Conservation (phyloP, 2,888 invertebrate species). For the Atherix ibis region DNA sequence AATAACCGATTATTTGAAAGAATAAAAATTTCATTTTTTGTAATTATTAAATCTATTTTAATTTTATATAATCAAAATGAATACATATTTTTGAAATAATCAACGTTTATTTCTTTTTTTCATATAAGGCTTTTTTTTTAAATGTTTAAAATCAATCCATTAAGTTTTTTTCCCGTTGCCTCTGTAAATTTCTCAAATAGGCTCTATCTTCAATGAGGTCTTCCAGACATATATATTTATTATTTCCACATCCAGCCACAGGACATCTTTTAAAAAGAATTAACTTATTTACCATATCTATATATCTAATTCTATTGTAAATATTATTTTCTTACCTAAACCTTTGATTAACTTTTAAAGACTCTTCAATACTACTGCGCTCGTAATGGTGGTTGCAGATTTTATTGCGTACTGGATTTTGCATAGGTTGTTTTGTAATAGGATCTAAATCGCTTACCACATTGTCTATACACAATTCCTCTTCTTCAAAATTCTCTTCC, state of each 20-base stretch:
- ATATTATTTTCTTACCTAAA: conserved; percentile 20
- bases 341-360: conserved; percentile 28
- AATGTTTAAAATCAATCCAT: too few relatives aligned
- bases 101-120: too few relatives aligned
- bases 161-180: background rate
- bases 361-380: conserved; percentile 30
- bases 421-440: conserved; percentile 34
- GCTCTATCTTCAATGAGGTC: conserved; percentile 32
- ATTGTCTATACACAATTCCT: conserved; percentile 17
- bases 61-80: background rate
- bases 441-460: conserved; percentile 34
- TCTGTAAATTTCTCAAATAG: conserved; percentile 1
- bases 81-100: background rate
- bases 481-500: conserved; percentile 9
- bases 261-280: conserved; percentile 16
- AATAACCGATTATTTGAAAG: too few relatives aligned
- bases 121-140: too few relatives aligned
- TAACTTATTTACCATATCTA: too few relatives aligned
- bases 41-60: background rate
- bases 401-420: conserved; percentile 36
- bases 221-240: conserved; percentile 22
- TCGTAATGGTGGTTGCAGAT: conserved; percentile 38
- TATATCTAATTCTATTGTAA: too few relatives aligned
- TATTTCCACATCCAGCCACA: conserved; percentile 37
- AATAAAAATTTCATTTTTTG: background rate